phyloP scores from a whole-genome alignment of 2,797 vertebrate genomes.

The Oophaga sylvatica region DNA sequence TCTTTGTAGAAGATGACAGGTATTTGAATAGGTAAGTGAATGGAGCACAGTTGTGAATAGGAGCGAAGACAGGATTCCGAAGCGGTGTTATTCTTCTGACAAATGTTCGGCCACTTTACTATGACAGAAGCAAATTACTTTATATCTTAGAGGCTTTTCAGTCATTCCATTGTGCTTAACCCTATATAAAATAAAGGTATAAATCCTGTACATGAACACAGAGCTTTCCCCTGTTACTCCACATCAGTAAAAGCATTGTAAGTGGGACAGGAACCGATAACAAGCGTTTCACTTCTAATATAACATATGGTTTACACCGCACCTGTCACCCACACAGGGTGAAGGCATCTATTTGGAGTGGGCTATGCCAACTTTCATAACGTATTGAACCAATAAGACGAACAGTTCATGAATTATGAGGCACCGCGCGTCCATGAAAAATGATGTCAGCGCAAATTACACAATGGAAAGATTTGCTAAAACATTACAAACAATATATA shows the following conservation, averaged over 20 bases:
- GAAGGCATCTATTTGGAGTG: background rate
- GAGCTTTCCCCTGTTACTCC: background rate
- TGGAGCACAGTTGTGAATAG: conserved; percentile 69
- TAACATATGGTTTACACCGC: background rate
- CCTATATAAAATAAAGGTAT: conserved; percentile 18
- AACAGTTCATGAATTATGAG: background rate
- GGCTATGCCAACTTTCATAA: background rate
- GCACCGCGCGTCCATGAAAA: background rate
- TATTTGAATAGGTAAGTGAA: conserved; percentile 74
- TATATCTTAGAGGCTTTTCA: conserved; percentile 63
- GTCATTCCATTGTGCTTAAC: conserved; percentile 58
- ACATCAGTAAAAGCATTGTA: background rate
- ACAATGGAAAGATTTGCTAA: background rate
- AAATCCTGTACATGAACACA: conserved; percentile 11
- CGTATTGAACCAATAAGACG: background rate
- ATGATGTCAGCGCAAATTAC: background rate
- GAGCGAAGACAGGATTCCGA: conserved; percentile 68
- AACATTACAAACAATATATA: background rate
- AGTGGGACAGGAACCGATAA: background rate
- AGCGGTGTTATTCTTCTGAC: conserved; percentile 66
- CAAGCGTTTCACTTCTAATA: background rate
- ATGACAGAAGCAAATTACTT: conserved; percentile 75
- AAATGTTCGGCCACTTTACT: conserved; percentile 76
- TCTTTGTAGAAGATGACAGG: conserved; percentile 74
- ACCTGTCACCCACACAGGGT: background rate